A percentile compares a stretch with the other conserved stretches of the same genome.
phyloP scores from a whole-genome alignment of 2,113 vertebrate species.

The Platichthys flesus region DNA sequence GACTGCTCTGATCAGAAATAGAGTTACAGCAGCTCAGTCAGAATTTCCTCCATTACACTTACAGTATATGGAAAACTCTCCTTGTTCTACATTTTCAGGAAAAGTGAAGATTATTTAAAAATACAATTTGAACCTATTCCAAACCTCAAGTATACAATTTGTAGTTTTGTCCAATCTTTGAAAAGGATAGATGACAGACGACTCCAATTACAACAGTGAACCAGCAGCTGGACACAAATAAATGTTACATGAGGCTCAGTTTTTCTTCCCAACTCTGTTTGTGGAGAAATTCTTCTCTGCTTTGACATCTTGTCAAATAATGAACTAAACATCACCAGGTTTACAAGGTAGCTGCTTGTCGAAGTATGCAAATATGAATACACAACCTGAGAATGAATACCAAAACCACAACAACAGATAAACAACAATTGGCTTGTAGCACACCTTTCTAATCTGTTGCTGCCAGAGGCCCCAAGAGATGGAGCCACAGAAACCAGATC shows the following conservation, averaged over 20 bases:
- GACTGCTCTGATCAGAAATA: neutral
- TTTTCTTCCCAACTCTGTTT: neutral
- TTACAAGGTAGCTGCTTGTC: neutral
- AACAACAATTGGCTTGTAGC: neutral
- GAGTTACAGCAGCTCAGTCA: neutral
- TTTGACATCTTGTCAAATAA: neutral
- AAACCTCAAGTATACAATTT: neutral
- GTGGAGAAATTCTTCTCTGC: neutral
- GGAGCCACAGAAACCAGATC: neutral
- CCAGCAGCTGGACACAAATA: conserved; percentile 9
- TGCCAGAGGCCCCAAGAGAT: neutral
- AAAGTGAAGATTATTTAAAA: neutral
- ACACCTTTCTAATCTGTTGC: neutral
- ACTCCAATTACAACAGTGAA: neutral
- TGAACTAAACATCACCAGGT: neutral
- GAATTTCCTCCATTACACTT: neutral
- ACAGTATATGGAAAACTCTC: neutral
- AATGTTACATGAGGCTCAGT: neutral
- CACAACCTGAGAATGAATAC: neutral
- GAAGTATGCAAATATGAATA: neutral
- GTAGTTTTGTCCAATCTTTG: neutral
- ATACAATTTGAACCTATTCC: neutral
- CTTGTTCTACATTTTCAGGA: neutral
- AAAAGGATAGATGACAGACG: neutral
- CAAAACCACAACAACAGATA: neutral